Percentiles rank a stretch among this genome's conserved stretches.
Conservation (phyloP, 2,888 invertebrate genomes). For the Gerris lacustris region DNA sequence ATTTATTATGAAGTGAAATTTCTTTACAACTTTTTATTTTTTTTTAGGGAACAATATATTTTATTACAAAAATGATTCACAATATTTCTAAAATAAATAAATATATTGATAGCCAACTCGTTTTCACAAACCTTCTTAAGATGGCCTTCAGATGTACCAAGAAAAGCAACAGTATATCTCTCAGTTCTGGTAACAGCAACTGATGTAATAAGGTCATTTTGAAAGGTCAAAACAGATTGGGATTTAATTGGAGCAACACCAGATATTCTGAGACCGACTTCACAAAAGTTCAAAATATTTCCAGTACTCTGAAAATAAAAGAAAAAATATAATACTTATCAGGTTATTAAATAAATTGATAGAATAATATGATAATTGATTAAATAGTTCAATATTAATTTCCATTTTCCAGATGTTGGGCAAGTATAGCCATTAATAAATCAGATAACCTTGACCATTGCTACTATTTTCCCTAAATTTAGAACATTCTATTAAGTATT, state of each 20-base stretch:
- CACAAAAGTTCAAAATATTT: constrained; percentile 83
- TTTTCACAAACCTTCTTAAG: constrained; percentile 60
- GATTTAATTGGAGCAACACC: constrained; percentile 71
- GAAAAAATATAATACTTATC: constrained; percentile 21
- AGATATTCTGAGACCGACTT: constrained; percentile 82
- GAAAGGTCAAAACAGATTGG: constrained; percentile 64
- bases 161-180: constrained; percentile 83
- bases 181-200: constrained; percentile 79
- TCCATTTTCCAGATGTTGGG: neutral
- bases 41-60: no score
- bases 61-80: no score
- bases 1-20: no score
- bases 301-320: constrained; percentile 52
- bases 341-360: constrained; percentile 3
- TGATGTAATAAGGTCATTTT: constrained; percentile 67
- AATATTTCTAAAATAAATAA: no score
- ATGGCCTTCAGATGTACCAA: constrained; percentile 74
- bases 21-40: no score
- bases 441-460: no score
- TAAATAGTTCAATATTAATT: constrained; percentile 9
- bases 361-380: constrained; percentile 9
- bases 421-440: no score
- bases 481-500: no score
- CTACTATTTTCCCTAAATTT: no score
- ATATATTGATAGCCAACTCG: no score